Evolutionary conservation across 2,797 vertebrate genomes (phyloP).

Genomic region (Phyllotis vaccarum): DNA sequence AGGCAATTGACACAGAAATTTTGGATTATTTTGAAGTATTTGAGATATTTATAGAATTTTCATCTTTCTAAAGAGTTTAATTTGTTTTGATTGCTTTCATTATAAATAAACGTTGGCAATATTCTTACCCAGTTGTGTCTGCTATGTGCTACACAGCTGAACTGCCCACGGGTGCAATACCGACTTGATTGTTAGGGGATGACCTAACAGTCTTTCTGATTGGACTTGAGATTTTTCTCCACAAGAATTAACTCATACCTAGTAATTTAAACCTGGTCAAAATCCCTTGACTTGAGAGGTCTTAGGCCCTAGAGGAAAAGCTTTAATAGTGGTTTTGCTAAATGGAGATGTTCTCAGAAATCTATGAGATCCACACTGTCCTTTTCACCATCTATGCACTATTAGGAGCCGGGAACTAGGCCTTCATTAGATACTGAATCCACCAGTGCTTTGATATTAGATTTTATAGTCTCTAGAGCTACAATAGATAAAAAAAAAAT

Average conservation of each 20-base stretch:
- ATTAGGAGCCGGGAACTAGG: not conserved
- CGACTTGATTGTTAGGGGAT: too few species aligned
- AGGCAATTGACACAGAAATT: conserved; percentile 4
- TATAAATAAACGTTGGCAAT: not conserved
- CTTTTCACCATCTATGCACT: not conserved
- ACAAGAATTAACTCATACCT: not conserved
- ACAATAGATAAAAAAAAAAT: not conserved
- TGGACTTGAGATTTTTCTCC: not conserved
- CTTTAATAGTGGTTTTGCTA: not conserved
- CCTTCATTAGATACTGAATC: not conserved
- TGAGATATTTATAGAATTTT: not conserved
- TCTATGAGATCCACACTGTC: not conserved
- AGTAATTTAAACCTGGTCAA: not conserved
- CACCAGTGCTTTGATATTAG: not conserved
- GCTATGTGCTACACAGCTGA: not conserved
- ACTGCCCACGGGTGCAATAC: not conserved
- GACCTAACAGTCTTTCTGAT: not conserved
- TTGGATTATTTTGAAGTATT: conserved; percentile 31
- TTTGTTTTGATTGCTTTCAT: conserved; percentile 33
- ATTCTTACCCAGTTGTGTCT: not conserved
- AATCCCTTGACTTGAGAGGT: not conserved
- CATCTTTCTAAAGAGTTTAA: not conserved
- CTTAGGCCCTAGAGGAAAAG: not conserved
- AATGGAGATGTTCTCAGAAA: not conserved
- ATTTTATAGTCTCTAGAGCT: not conserved